Evolutionary conservation across 2,888 invertebrate species (phyloP).

Genomic region (Malthinus flaveolus): DNA sequence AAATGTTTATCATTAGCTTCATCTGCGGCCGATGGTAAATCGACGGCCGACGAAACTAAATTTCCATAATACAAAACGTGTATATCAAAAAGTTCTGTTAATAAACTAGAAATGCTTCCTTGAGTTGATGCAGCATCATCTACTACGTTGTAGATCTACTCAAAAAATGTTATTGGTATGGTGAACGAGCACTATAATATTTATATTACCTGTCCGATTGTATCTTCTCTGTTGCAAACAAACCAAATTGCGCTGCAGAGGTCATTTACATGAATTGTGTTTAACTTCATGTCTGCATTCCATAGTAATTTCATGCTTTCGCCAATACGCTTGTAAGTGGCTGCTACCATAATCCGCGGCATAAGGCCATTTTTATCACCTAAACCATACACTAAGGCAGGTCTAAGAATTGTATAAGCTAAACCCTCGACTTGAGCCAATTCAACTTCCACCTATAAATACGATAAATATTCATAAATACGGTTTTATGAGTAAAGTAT

Average conservation of each 20-base stretch:
- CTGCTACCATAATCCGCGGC: slow-evolving; percentile 83
- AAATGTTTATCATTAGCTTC: slow-evolving; percentile 94
- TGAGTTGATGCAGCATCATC: slow-evolving; percentile 84
- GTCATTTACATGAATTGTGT: slow-evolving; percentile 86
- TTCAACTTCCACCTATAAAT: slow-evolving; percentile 73
- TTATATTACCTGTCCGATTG: slow-evolving; percentile 45
- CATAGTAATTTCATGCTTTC: slow-evolving; percentile 92
- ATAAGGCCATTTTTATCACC: slow-evolving; percentile 83
- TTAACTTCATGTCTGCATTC: slow-evolving; percentile 81
- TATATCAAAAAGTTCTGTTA: slow-evolving; percentile 82
- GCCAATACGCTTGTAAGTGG: slow-evolving; percentile 83
- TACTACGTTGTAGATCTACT: slow-evolving; percentile 77
- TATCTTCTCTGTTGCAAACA: slow-evolving; percentile 54
- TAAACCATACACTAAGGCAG: slow-evolving; percentile 84
- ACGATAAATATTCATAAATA: slow-evolving; percentile 8
- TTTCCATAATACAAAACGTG: slow-evolving; percentile 87
- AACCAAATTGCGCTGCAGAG: slow-evolving; percentile 83
- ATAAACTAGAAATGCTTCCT: slow-evolving; percentile 77
- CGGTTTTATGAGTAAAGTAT: not conserved
- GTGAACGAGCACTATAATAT: not conserved
- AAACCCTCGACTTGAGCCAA: slow-evolving; percentile 69
- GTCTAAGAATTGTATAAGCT: slow-evolving; percentile 77
- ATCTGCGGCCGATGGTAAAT: slow-evolving; percentile 79
- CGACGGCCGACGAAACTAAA: slow-evolving; percentile 78
- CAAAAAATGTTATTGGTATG: slow-evolving; percentile 11